Evolutionary conservation across 2,888 invertebrate species (phyloP), one percentile per base, ranked within the genome.

Genomic region (Drosophila greeni): DNA sequence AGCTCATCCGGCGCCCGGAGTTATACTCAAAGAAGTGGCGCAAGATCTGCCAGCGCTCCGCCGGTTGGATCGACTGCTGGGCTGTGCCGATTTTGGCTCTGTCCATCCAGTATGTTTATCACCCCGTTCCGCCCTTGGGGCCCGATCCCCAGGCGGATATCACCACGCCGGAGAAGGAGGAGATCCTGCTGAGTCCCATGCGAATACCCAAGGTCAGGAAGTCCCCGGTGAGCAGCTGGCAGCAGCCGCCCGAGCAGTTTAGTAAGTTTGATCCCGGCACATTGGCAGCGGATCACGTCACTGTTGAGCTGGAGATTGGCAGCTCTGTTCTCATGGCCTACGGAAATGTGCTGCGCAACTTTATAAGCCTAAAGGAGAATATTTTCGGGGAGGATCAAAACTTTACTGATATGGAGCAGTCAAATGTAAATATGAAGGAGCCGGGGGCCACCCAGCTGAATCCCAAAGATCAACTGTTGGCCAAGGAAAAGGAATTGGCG

Each of bases 61-160:
- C 89, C 34, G 97, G 97, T 3, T 99, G 98, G 98, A 92, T 98
- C 1, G 97, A 98, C 86, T 97, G 97, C 86, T 97, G 97, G 97
- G 95, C 95, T 47, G 97, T 98, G 7, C 97, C 97, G 0, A 97
- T 97, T 70, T 95, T 97, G 6, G 97, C 97, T 0, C 90, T 98
- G 20, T 96, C 95, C 75, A 95, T 99, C 53, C 92, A 93, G 69
- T 98, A 97, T 87, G 92, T 93, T 20, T 98, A 97, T 88, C 97
- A 98, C 88, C 97, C 98, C 0, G 94, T 95, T 85, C 97, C 97
- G 4, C 95, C 96, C 0, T 88, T 96, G 40, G 95, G 96, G 0
- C 96, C 95, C 0, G 93, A 94, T 74, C 95, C 96, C 0, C 96
- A 96, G 89, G 96, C 97, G 0, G 95, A 97, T 82, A 95, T 97